Evolutionary conservation across 2,888 invertebrate genomes (phyloP).

Genomic region (Gasteruption jaculator): DNA sequence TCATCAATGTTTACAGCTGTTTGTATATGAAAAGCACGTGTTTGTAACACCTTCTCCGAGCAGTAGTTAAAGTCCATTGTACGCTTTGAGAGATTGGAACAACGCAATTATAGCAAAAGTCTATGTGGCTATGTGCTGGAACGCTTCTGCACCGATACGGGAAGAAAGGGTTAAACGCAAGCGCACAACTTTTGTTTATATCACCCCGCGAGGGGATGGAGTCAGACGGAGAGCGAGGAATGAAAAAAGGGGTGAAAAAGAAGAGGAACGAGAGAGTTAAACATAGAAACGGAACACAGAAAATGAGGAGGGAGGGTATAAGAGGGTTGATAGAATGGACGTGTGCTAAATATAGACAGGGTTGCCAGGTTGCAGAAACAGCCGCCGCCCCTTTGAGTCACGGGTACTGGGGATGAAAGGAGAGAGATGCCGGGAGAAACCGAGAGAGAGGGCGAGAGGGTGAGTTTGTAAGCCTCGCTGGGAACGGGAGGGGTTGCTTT

Average conservation of each 20-base stretch:
- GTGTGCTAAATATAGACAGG: slow-evolving; percentile 51
- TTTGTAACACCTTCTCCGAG: too few relatives aligned
- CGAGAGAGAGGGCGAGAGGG: slow-evolving; percentile 14
- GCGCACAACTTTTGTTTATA: slow-evolving; percentile 42
- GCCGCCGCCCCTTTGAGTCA: slow-evolving; percentile 50
- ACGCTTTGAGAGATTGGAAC: too few relatives aligned
- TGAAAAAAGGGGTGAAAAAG: slow-evolving; percentile 5
- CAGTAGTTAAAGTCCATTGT: too few relatives aligned
- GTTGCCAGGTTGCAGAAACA: slow-evolving; percentile 51
- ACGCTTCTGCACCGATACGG: too few relatives aligned
- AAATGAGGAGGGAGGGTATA: slow-evolving; percentile 13
- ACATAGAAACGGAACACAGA: slow-evolving; percentile 13
- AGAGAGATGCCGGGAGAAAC: slow-evolving; percentile 14
- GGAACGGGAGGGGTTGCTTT: slow-evolving; percentile 7
- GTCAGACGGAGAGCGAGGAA: slow-evolving; percentile 7
- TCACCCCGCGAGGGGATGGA: slow-evolving; percentile 24
- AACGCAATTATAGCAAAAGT: too few relatives aligned
- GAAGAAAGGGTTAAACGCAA: slow-evolving; percentile 28
- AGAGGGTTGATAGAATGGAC: slow-evolving; percentile 33
- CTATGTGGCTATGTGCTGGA: too few relatives aligned
- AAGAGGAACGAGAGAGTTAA: slow-evolving; percentile 7
- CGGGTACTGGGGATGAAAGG: slow-evolving; percentile 32
- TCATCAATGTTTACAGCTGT: too few relatives aligned
- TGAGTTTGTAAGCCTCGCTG: slow-evolving; percentile 8
- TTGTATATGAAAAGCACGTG: too few relatives aligned